Base-by-base conservation (phyloP, 2,113 vertebrate species). In the Poeciliopsis prolifica region DNA sequence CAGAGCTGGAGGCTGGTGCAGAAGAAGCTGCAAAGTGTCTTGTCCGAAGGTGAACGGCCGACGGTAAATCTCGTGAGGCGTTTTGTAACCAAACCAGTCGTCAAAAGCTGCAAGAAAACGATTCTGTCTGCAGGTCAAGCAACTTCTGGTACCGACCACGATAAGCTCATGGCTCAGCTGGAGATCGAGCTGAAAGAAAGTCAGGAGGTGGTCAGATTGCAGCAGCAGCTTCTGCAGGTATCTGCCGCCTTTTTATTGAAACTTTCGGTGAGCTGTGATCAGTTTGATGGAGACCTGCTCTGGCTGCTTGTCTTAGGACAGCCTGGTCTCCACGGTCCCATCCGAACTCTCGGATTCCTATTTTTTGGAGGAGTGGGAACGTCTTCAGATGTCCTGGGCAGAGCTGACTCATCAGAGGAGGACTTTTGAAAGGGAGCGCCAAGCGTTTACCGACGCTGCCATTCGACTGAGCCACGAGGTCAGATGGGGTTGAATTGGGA, bases 401-500 rank as follows among this genome's bases (percentile, higher is more conserved):
- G 84, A 93, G 79, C 85, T 96, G 0, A 44, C 91, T 44, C 77
- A 88, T 24, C 94, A 95, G 85, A 93, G 68, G 84, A 75, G 70
- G 72, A 92, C 87, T 7, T 95, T 95, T 82, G 92, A 95, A 74
- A 86, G n/a, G 22, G 95, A 96, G 86, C 83, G 95, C 42, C 71
- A 87, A 67, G 89, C 90, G 28, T 95, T 96, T 83, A 95, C 95
- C 0, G 94, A 96, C 0, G 95, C 95, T 1, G 95, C 95, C 33
- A 94, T 96, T 68, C 86, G 94, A 66, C 82, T 96, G 40, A 94
- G 95, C 42, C 90, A 63, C 12, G 95, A 96, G 92, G 95, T 95
- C 70, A 69, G 70, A 35, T 14, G 1, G 33, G 24, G 63, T 65
- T 65, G 17, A 19, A 48, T 14, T 17, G 6, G 17, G 35, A 37